Evolutionary conservation across 2,888 invertebrate genomes (phyloP), one percentile per base, ranked within the genome.

Genomic region (Trichogramma evanescens): DNA sequence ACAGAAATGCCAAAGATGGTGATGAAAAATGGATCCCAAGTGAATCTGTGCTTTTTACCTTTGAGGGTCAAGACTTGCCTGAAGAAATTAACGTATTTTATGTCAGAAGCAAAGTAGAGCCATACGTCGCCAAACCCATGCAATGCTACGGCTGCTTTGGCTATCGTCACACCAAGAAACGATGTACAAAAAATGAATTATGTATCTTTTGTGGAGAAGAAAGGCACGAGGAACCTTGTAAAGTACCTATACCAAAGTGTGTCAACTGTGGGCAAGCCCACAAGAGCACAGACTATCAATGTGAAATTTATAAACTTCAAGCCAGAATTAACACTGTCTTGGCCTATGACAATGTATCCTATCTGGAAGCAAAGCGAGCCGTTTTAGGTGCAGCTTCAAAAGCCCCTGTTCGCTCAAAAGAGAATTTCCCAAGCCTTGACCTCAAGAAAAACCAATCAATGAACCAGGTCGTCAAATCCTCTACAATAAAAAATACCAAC

Each of bases 281-380:
- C 42, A 50, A 50, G 44, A 51, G 51, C 13, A 57, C 45, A 10
- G 44, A 51, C 9, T 10, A 3, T 2, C 5, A 10, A 3, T 57
- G 50, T 41, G 39, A 9, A n/a, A 9, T 51, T 4, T 45, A 51
- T n/a, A 40, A 45, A 39, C 4, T 39, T 44, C 45, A 51, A 39
- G 4, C 43, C 4, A 50, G 13, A 50, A 41, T 57, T 3, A 45
- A 57, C 40, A 40, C 4, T 5, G 39, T 45, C 2, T 50, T 57
- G 57, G 57, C 51, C 4, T 51, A 40, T 44, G 51, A 57, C n/a
- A 57, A 57, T 44, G 10, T 57, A 8, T 39, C 57, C 10, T 57
- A 41, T 9, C 8, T 1, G 6, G 57, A 57, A 39, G 57, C 51
- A 9, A 51, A 51, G 40, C n/a, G 39, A 10, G 3, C 26, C 8